Base-by-base conservation (phyloP, 2,888 invertebrate genomes). In the Cenopis cana region DNA sequence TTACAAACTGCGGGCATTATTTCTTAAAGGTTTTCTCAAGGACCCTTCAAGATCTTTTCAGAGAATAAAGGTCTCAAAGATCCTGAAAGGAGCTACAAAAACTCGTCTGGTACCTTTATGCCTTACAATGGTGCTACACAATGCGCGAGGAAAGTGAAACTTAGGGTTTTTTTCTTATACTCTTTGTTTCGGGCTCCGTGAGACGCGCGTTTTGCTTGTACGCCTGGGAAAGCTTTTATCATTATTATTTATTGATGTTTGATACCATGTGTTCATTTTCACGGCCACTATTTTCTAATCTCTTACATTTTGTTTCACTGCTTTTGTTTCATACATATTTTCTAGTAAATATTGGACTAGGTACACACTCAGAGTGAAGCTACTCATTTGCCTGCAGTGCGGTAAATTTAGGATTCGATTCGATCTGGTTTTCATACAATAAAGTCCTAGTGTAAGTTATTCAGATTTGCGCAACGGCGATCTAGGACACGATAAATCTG, bases 121-220 rank as follows among this genome's bases (percentile, higher is more conserved):
- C 76, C 76, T 79, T 74, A 86, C 85, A 88, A 86, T 85, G 81
- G 76, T 73, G 76, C 83, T 82, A 78, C 81, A 87, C 83, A 87
- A 85, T 83, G 81, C 76, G 73, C 68, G 76, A 81, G 81, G 82
- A 88, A 88, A 88, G 89, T 88, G 88, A 89, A 88, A 90, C 87
- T 76, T 83, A 82, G 80, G 81, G 77, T 75, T 81, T 86, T 86
- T 88, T 88, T 85, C 83, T 81, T 82, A 76, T 74, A 76, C 79
- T 76, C 82, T 84, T 84, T 87, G 85, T 86, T 75, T 86, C 77
- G 82, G 78, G 76, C 76, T 75, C 59, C 75, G 80, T 80, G 81
- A 82, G 80, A 81, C 79, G 78, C 75, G 76, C 75, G 77, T 83
- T 84, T 81, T 83, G 80, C 83, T 81, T 81, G 80, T 81, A 85